These are phyloP conservation scores for Poeciliopsis occidentalis DNA, from an alignment of 2,113 vertebrate genomes.

Conservation along the genomic window DNA sequence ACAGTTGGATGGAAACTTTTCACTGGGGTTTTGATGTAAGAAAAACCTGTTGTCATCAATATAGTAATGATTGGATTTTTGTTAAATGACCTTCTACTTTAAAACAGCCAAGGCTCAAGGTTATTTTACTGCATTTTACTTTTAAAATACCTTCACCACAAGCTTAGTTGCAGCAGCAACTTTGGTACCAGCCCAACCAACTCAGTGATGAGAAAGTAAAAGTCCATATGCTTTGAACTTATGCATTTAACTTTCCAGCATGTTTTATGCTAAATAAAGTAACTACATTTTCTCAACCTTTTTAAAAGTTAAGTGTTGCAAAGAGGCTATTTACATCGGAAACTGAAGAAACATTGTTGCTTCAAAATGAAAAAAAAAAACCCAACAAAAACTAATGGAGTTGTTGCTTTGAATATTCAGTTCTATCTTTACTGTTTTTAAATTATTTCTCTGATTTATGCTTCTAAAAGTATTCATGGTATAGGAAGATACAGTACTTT, in stretches of 20 bases:
- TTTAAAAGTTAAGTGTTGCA: background rate
- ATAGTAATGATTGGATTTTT: background rate
- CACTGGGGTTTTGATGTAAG: background rate
- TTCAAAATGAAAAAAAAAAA: background rate
- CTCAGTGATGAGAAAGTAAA: background rate
- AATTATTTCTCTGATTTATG: too few species aligned
- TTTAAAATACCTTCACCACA: background rate
- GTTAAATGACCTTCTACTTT: background rate
- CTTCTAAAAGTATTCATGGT: too few species aligned
- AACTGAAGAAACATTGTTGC: background rate
- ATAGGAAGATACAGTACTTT: too few species aligned
- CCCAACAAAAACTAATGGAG: too few species aligned
- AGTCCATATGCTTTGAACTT: background rate
- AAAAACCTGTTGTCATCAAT: background rate
- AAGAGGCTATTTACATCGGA: background rate
- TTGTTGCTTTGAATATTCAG: too few species aligned
- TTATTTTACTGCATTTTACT: background rate
- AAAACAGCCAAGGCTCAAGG: background rate
- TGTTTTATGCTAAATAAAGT: background rate
- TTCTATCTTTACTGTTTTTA: too few species aligned
- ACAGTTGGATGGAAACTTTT: background rate
- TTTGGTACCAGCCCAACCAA: background rate
- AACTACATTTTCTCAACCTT: background rate
- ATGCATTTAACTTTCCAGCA: background rate
- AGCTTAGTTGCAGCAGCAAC: background rate